Base-by-base conservation (phyloP, 2,113 vertebrate genomes). In the Illadopsis cleaveri region DNA sequence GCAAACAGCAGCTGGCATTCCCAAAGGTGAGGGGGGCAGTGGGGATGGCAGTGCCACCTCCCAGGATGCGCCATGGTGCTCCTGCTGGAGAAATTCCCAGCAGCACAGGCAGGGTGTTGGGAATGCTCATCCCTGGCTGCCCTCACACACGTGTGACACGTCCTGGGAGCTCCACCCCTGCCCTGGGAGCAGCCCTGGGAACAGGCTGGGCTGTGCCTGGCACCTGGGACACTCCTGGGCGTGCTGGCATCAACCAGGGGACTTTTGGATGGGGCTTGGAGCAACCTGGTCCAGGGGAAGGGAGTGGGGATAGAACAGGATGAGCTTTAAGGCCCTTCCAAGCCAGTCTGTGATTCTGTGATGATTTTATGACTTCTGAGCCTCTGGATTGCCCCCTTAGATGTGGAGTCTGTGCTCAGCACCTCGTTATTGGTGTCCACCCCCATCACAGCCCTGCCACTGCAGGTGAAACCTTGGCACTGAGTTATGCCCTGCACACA, bases 271-370 rank as follows among this genome's bases (percentile, higher is more conserved):
- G 28, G 23, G 60, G 23, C 47, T 42, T 22, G 47, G 47, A 69
- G 31, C 47, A 76, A 1, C n/a, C 40, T 37, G 79, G 21, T 8
- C 19, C 5, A 6, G 33, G 10, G 54, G 12, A 12, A 51, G 45
- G 47, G 38, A 60, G 22, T 0, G 0, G 5, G 5, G 4, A 3
- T 28, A 35, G 35, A 35, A 19, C 27, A 61, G 23, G 35, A 25
- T 42, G 14, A 35, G 35, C 35, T 76, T 47, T 35, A 12, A 38
- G 54, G 40, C 7, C 40, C 17, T 82, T 42, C 70, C 35, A 69
- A 1, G 25, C 47, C 62, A 15, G 6, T 13, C 25, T 27, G 70
- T 18, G 54, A 40, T 45, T 61, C 76, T 64, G 76, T 35, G 85
- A 12, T 27, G 57, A 15, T 72, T 72, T 53, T 9, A 6, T 22